Evolutionary conservation across 2,113 vertebrate genomes (phyloP).

Genomic region (Phoxinus phoxinus): DNA sequence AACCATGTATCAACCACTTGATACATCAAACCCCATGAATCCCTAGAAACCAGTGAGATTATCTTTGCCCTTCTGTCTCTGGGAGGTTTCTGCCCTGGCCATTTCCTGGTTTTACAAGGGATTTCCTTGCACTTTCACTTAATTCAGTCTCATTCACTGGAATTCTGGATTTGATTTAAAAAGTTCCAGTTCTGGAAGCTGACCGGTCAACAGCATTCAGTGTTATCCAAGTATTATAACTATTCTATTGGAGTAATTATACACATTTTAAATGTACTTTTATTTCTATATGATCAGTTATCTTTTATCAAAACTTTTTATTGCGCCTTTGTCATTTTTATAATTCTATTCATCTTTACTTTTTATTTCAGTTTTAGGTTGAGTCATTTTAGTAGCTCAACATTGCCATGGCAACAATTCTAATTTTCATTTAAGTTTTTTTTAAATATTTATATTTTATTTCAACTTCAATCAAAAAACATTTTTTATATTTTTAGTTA

Average conservation of each 20-base stretch:
- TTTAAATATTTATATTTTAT: too few species aligned
- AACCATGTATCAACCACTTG: neutral
- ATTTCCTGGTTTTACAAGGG: neutral
- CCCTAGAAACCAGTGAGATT: constrained; percentile 4
- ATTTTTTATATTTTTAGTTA: neutral
- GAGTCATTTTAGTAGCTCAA: too few species aligned
- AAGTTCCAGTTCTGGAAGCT: neutral
- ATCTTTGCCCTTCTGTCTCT: neutral
- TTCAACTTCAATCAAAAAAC: neutral
- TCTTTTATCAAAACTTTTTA: neutral
- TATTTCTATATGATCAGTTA: neutral
- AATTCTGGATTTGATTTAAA: neutral
- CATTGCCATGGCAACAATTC: too few species aligned
- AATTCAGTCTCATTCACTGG: neutral
- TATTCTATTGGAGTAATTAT: neutral
- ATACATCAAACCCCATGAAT: neutral
- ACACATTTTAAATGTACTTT: neutral
- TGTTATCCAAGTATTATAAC: neutral
- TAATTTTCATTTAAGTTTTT: too few species aligned
- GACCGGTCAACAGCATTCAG: neutral
- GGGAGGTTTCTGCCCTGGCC: neutral
- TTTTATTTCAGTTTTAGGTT: too few species aligned
- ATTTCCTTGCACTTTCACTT: constrained; percentile 12
- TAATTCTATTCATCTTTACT: too few species aligned
- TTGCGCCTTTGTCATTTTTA: neutral